Percentiles rank a stretch among this genome's conserved stretches.
Evolutionary conservation across 2,888 invertebrate genomes (phyloP).

Genomic region (Volucella bombylans): DNA sequence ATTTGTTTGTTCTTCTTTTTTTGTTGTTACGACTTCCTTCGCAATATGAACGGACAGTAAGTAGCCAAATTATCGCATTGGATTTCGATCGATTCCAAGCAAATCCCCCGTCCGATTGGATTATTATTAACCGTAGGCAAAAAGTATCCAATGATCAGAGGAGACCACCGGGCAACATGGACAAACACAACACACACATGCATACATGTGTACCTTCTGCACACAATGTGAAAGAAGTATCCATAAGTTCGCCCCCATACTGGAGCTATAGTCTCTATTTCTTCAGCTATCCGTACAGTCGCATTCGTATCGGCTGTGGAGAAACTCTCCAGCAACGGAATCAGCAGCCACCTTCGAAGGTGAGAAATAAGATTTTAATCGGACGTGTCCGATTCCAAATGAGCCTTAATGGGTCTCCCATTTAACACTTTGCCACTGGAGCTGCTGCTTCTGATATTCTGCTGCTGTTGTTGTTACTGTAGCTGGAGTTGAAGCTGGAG

Average conservation of each 20-base stretch:
- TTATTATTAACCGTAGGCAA: conserved; percentile 66
- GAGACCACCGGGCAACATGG: conserved; percentile 65
- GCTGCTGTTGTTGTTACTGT: conserved; percentile 1
- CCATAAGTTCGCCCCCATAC: conserved; percentile 46
- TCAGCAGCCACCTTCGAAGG: conserved; percentile 76
- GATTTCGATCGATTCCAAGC: conserved; percentile 72
- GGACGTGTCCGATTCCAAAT: conserved; percentile 83
- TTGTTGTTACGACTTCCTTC: conserved; percentile 32
- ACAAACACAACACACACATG: background rate
- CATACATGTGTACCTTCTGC: background rate
- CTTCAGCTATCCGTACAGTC: background rate
- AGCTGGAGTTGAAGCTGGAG: too few species aligned
- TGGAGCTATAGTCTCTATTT: background rate
- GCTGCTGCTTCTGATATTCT: conserved; percentile 12
- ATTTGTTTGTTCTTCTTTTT: background rate
- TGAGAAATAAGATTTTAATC: conserved; percentile 83
- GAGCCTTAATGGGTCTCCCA: conserved; percentile 82
- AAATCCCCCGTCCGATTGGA: conserved; percentile 65
- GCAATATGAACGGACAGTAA: conserved; percentile 47
- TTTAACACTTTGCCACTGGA: conserved; percentile 77
- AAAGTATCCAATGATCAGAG: conserved; percentile 44
- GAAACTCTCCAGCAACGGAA: conserved; percentile 34
- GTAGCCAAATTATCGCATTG: conserved; percentile 73
- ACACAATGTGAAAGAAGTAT: conserved; percentile 7
- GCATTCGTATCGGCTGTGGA: background rate